These are phyloP conservation scores for Oryzias woworae DNA, from an alignment of 2,113 vertebrate genomes.

Conservation along the genomic window DNA sequence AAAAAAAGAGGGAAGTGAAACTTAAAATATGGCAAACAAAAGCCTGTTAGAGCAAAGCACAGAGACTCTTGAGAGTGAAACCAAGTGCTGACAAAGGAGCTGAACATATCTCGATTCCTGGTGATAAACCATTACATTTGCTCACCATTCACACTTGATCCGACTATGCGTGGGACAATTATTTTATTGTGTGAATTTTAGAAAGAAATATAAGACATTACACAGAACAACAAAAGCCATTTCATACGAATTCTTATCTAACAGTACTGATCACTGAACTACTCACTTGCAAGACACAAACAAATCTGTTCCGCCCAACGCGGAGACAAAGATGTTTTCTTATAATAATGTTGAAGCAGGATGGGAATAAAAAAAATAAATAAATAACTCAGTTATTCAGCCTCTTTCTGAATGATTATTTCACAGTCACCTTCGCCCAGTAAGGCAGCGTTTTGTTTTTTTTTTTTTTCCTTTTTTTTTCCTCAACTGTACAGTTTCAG, in stretches of 20 bases:
- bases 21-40: too few species aligned
- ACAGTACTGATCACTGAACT: slow-evolving; percentile 24
- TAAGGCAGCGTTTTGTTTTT: slow-evolving; percentile 7
- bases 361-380: slow-evolving; percentile 48
- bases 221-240: background rate
- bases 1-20: background rate
- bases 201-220: background rate
- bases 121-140: slow-evolving; percentile 14
- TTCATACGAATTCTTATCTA: slow-evolving; percentile 1
- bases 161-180: too few species aligned
- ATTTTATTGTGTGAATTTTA: background rate
- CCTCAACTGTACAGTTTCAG: slow-evolving; percentile 36
- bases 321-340: slow-evolving; percentile 20
- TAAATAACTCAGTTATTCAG: slow-evolving; percentile 31
- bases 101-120: slow-evolving; percentile 13
- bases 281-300: slow-evolving; percentile 9
- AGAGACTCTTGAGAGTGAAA: background rate
- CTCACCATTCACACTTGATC: slow-evolving; percentile 4
- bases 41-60: too few species aligned
- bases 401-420: slow-evolving; percentile 50
- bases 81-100: slow-evolving; percentile 2
- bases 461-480: slow-evolving; percentile 18
- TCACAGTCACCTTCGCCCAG: slow-evolving; percentile 21
- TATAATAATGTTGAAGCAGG: slow-evolving; percentile 40
- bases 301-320: slow-evolving; percentile 27